A percentile compares a stretch with the other conserved stretches of the same genome.
These are phyloP conservation scores for Trematocara caparti DNA, from an alignment of 2,797 vertebrate species.

Conservation along the genomic window DNA sequence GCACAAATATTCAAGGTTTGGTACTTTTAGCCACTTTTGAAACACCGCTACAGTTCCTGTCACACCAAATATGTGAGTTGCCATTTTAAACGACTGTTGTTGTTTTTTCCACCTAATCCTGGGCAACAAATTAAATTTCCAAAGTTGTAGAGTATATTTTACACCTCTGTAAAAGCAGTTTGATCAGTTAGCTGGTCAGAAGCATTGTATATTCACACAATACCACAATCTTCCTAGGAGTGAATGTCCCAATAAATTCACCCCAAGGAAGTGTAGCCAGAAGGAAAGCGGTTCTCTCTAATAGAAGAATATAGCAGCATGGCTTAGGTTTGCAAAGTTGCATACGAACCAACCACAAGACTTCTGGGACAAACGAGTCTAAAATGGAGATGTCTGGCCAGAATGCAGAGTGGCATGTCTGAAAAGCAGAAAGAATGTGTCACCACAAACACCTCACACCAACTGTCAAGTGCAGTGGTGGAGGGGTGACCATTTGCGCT, in stretches of 20 bases:
- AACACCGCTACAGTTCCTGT: not conserved
- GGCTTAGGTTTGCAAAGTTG: not conserved
- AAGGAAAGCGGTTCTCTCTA: not conserved
- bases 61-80: not conserved
- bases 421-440: not conserved
- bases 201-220: not conserved
- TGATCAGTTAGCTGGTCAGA: not conserved
- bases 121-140: not conserved
- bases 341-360: not conserved
- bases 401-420: not conserved
- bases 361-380: not conserved
- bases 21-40: not conserved
- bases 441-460: not conserved
- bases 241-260: not conserved
- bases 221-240: not conserved
- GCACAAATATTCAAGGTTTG: not conserved
- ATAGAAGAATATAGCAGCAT: not conserved
- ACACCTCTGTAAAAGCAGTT: not conserved
- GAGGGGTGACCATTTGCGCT: not conserved
- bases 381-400: not conserved
- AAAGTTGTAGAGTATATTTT: not conserved
- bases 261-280: not conserved
- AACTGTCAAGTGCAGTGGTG: not conserved
- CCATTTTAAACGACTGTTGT: accelerated
- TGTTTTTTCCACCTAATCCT: not conserved